Evolutionary conservation across 2,797 vertebrate species (phyloP).

Genomic region (Coregonus suidteri): DNA sequence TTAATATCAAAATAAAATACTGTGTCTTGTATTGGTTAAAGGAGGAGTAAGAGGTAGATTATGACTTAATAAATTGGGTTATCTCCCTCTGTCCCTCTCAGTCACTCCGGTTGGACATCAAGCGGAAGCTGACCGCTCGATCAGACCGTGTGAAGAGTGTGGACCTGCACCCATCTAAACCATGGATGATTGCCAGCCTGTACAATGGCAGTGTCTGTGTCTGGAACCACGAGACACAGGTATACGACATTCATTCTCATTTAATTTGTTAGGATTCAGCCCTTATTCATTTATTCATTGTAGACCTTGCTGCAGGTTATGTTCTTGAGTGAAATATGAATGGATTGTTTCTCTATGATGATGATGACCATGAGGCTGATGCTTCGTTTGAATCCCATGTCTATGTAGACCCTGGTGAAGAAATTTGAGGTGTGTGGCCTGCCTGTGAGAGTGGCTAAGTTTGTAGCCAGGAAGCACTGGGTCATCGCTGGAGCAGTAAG

Average conservation of each 20-base stretch:
- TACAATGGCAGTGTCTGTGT: slow-evolving; percentile 94
- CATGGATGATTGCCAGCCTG: slow-evolving; percentile 94
- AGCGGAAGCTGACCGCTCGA: slow-evolving; percentile 89
- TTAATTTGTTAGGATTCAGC: neutral
- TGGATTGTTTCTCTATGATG: neutral
- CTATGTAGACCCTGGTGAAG: slow-evolving; percentile 86
- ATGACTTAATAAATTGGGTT: neutral
- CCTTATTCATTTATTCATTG: neutral
- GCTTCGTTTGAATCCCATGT: neutral
- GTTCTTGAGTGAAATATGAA: neutral
- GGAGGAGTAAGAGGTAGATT: neutral
- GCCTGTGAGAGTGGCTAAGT: slow-evolving; percentile 90
- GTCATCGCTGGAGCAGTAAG: slow-evolving; percentile 92
- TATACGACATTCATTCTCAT: slow-evolving; percentile 37
- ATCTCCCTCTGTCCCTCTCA: slow-evolving; percentile 31
- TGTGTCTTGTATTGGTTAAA: too few relatives aligned
- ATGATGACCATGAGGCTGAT: neutral
- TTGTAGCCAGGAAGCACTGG: slow-evolving; percentile 94
- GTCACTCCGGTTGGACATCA: slow-evolving; percentile 94
- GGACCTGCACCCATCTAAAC: slow-evolving; percentile 90
- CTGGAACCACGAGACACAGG: slow-evolving; percentile 97
- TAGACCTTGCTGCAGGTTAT: neutral
- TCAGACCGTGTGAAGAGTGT: slow-evolving; percentile 95
- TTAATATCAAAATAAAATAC: too few relatives aligned
- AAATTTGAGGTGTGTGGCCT: slow-evolving; percentile 93